Conservation (phyloP, 1,140 invertebrate species). For the Brachionus rotundiformis region DNA sequence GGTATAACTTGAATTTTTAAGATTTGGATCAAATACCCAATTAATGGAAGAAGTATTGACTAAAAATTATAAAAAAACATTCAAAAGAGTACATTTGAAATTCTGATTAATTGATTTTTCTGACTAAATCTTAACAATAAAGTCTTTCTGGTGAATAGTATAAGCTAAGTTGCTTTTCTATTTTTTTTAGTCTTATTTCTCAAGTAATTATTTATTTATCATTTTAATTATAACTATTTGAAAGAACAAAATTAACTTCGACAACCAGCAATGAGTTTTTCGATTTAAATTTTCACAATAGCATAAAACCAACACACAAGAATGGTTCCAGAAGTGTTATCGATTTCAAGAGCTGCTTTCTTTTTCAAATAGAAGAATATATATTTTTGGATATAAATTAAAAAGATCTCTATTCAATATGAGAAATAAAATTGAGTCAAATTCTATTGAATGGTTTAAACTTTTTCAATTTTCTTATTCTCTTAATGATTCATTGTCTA, state of each 20-base stretch:
- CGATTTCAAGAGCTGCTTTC: background rate
- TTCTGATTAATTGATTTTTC: background rate
- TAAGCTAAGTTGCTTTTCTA: background rate
- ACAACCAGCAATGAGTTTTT: background rate
- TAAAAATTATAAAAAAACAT: background rate
- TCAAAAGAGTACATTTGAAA: background rate
- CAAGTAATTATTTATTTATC: constrained; percentile 17
- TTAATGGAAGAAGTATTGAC: background rate
- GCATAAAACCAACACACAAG: background rate
- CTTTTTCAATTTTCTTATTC: background rate
- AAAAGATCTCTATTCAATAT: background rate
- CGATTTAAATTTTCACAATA: background rate
- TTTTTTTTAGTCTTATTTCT: background rate
- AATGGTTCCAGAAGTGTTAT: constrained; percentile 1
- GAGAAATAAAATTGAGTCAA: background rate
- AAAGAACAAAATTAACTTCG: background rate
- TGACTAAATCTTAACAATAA: background rate
- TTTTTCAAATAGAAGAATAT: background rate
- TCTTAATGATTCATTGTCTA: constrained; percentile 46
- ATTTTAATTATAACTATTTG: background rate
- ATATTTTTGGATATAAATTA: background rate
- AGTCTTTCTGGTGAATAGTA: background rate
- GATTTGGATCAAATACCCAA: background rate
- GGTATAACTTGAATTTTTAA: background rate
- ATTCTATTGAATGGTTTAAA: background rate